phyloP scores from a whole-genome alignment of 2,797 vertebrate species.

The Parambassis ranga region DNA sequence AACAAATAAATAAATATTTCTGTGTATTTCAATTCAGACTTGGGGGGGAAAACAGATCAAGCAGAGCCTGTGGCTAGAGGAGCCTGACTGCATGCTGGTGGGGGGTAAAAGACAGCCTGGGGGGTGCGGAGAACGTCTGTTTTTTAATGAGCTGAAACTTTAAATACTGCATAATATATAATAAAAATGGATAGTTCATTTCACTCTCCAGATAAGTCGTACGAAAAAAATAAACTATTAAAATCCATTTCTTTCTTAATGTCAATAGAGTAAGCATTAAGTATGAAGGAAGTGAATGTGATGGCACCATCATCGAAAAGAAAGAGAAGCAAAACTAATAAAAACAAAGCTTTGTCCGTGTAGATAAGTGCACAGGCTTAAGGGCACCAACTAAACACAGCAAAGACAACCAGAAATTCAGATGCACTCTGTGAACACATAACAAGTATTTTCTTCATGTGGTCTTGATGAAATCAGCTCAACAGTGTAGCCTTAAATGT shows the following conservation, averaged over 20 bases:
- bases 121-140: constrained; percentile 85
- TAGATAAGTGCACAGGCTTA: constrained; percentile 48
- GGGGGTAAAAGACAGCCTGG: constrained; percentile 91
- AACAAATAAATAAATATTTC: constrained; percentile 81
- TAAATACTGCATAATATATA: constrained; percentile 99
- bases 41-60: constrained; percentile 84
- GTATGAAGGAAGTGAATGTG: constrained; percentile 82
- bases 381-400: constrained; percentile 48
- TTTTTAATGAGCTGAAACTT: constrained; percentile 99
- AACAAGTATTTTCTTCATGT: constrained; percentile 12
- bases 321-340: constrained; percentile 73
- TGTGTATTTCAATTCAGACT: constrained; percentile 76
- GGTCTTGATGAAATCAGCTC: constrained; percentile 26
- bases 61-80: constrained; percentile 89
- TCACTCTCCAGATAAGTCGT: constrained; percentile 93
- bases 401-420: constrained; percentile 25
- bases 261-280: constrained; percentile 95
- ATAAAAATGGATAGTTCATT: constrained; percentile 99
- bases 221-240: constrained; percentile 88
- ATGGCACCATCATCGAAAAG: constrained; percentile 56
- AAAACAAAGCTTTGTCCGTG: constrained; percentile 49
- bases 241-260: constrained; percentile 96
- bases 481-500: constrained; percentile 8
- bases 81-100: constrained; percentile 86
- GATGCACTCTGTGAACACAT: constrained; percentile 3